A percentile compares a stretch with the other conserved stretches of the same genome.
Conservation (phyloP, 2,797 vertebrate species). For the Catostomus latipinnis region DNA sequence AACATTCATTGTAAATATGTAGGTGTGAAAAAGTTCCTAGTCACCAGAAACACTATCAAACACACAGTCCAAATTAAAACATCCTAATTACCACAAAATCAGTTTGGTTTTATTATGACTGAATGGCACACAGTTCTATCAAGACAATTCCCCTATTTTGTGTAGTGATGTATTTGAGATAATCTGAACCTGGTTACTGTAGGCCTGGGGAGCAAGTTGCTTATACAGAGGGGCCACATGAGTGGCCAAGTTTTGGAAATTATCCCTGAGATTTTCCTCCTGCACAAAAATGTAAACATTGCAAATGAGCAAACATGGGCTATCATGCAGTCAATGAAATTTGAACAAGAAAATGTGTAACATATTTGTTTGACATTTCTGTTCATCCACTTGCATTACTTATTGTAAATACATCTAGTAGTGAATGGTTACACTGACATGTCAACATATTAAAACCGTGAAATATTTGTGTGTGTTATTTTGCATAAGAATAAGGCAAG, state of each 20-base stretch:
- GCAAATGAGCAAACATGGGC: neutral
- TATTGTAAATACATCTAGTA: too few species aligned
- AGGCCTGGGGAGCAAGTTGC: constrained; percentile 91
- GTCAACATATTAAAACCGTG: neutral
- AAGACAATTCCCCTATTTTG: neutral
- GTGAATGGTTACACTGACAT: neutral
- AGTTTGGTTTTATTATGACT: neutral
- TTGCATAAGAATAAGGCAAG: neutral
- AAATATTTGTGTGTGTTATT: too few species aligned
- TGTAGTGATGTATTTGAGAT: too few species aligned
- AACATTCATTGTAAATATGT: too few species aligned
- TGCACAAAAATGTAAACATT: constrained; percentile 60
- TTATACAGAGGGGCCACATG: constrained; percentile 93
- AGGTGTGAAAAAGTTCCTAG: too few species aligned
- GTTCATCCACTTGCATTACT: too few species aligned
- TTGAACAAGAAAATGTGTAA: neutral
- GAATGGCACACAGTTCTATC: neutral
- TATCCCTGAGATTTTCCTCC: constrained; percentile 94
- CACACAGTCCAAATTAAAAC: neutral
- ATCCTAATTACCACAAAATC: neutral
- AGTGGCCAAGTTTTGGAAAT: constrained; percentile 93
- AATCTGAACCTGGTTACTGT: constrained; percentile 90
- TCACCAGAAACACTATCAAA: neutral
- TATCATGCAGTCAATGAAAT: neutral
- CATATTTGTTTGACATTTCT: too few species aligned